Percentiles rank a stretch among this genome's conserved stretches.
Evolutionary conservation across 2,888 invertebrate genomes (phyloP).

Genomic region (Sinotaia quadrata): DNA sequence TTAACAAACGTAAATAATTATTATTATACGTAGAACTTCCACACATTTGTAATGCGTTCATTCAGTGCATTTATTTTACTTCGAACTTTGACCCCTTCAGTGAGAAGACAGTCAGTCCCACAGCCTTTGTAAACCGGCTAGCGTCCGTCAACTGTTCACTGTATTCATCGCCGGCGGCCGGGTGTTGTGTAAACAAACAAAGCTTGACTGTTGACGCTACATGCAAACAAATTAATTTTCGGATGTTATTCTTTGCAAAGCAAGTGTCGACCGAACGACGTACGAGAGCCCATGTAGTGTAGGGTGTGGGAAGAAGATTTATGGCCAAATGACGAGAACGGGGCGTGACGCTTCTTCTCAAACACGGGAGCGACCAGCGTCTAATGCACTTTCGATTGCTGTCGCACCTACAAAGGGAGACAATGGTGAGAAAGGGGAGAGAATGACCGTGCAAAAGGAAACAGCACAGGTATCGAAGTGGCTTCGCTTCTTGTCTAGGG

Average conservation of each 20-base stretch:
- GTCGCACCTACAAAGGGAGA: constrained; percentile 15
- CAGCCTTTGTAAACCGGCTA: background rate
- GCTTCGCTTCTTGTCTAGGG: background rate
- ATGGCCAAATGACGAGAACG: constrained; percentile 11
- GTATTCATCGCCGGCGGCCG: background rate
- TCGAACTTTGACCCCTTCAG: background rate
- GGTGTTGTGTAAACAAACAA: constrained; percentile 21
- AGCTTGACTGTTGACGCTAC: constrained; percentile 11
- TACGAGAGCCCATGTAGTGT: background rate
- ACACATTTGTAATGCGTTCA: no score
- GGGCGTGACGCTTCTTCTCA: constrained; percentile 8
- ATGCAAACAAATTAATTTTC: constrained; percentile 31
- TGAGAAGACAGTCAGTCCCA: background rate
- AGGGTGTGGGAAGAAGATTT: constrained; percentile 5
- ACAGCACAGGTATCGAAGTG: constrained; percentile 6
- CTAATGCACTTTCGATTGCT: constrained; percentile 30
- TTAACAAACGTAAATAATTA: no score
- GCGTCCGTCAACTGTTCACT: background rate
- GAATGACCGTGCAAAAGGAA: no score
- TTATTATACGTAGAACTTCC: no score
- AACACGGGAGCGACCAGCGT: background rate
- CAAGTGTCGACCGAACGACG: background rate
- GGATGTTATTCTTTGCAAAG: constrained; percentile 18
- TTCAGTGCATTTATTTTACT: no score
- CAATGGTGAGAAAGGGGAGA: constrained; percentile 1